Percentiles rank a stretch among this genome's conserved stretches.
Conservation (phyloP, 2,888 invertebrate genomes). For the Steinernema carpocapsae region DNA sequence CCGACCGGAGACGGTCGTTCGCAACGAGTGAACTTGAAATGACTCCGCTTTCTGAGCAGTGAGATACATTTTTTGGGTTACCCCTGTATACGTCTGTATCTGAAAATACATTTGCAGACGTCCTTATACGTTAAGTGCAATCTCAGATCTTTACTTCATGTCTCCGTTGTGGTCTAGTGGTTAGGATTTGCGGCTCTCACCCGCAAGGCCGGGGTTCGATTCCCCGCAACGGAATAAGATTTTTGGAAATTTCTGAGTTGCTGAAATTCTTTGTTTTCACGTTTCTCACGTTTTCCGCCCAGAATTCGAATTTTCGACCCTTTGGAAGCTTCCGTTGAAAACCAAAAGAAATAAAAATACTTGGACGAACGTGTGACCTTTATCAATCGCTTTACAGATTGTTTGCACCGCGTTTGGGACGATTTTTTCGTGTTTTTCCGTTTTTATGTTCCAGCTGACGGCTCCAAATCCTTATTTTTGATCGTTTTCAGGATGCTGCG, state of each 20-base stretch:
- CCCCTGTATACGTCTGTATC: no score
- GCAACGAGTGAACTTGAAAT: no score
- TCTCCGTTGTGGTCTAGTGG: conserved; percentile 55
- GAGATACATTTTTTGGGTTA: no score
- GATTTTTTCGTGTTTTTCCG: neutral
- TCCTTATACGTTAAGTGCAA: no score
- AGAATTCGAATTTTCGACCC: no score
- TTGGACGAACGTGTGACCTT: neutral
- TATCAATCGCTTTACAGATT: neutral
- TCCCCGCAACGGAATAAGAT: conserved; percentile 53
- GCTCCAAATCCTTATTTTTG: neutral
- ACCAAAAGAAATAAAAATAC: no score
- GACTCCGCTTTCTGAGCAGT: no score
- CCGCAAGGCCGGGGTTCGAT: conserved; percentile 57
- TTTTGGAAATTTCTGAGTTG: conserved; percentile 19
- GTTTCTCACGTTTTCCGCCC: no score
- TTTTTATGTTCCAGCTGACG: neutral
- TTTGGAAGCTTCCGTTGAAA: no score
- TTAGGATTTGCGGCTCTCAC: conserved; percentile 58
- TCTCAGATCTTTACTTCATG: no score
- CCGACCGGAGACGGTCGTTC: no score
- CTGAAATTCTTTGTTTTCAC: conserved; percentile 29
- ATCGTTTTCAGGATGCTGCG: neutral
- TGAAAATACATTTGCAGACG: no score
- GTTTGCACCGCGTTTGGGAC: neutral